Base-by-base conservation (phyloP, 2,888 invertebrate genomes). In the Neoscelio sp. region DNA sequence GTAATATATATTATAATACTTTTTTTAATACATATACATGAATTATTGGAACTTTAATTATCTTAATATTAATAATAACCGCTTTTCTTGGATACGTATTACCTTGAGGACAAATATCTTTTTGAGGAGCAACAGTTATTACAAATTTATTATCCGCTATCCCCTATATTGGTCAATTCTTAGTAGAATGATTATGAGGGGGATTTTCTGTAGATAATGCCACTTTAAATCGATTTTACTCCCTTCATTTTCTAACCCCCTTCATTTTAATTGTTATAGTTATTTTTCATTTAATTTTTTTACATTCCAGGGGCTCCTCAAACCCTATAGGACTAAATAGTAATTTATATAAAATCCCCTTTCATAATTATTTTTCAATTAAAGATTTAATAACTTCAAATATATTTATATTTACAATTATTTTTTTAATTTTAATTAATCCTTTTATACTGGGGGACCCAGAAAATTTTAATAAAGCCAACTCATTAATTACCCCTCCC, bases 81-180 rank as follows among this genome's bases (percentile, higher is more conserved):
- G 95, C 95, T 15, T 96, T 96, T 89, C 91, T 95, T 92, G 95
- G 95, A 0, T 96, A 96, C 91, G 94, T 95, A 0, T 80, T 95
- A 85, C 95, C 95, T 0, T 95, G 95, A 91, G 95, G 95, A 4
- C 95, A 96, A 94, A 96, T 96, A 93, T 95, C 95, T 0, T 95
- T 94, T 89, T 95, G 95, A 92, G 95, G 95, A 0, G 95, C 95
- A 0, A 95, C 95, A 33, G 95, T 95, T n/a, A 95, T 95, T 93
- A 95, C 94, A 26, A 95, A 95, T 87, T 84, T 96, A 84, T 76
- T 95, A 78, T 95, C 95, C 0, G 94, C 94, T 1, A 92, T 95
- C 6, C 95, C 95, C 0, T 94, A 93, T 82, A 85, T 95, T 91
- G 95, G 95, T 89, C 87, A 80, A 84, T 95, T 90, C 94, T 95